These are phyloP conservation scores for Proisotoma minuta DNA, from an alignment of 2,888 invertebrate species.

Conservation along the genomic window DNA sequence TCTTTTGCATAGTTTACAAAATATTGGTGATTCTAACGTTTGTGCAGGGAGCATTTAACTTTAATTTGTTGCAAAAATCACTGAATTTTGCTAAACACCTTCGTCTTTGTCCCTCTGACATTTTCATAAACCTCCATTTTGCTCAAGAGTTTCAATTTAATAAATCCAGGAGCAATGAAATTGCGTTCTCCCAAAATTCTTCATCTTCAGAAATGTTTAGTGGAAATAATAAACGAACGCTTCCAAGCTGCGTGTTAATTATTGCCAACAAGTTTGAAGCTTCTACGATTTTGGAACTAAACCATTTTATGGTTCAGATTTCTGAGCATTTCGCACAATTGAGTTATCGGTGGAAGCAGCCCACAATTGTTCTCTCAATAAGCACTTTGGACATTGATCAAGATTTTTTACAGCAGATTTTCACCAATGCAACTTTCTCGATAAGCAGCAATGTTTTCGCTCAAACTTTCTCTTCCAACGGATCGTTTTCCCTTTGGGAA, in stretches of 20 bases:
- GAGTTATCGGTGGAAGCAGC: background rate
- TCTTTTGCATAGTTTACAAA: too few species aligned
- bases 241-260: background rate
- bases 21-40: background rate
- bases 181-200: background rate
- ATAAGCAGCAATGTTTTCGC: background rate
- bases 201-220: too few species aligned
- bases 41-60: background rate
- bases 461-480: background rate
- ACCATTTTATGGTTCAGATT: background rate
- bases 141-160: background rate
- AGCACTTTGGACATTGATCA: too few species aligned
- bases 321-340: background rate
- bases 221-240: background rate
- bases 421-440: background rate
- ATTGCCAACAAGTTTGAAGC: background rate
- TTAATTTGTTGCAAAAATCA: background rate
- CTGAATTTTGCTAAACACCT: background rate
- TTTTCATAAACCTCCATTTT: background rate
- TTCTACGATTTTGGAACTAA: background rate
- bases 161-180: background rate
- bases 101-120: background rate
- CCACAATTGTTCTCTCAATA: background rate
- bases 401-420: background rate
- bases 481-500: conserved; percentile 9